Percentiles rank a stretch among this genome's conserved stretches.
phyloP scores from a whole-genome alignment of 2,888 invertebrate genomes.

The Allygus modestus region DNA sequence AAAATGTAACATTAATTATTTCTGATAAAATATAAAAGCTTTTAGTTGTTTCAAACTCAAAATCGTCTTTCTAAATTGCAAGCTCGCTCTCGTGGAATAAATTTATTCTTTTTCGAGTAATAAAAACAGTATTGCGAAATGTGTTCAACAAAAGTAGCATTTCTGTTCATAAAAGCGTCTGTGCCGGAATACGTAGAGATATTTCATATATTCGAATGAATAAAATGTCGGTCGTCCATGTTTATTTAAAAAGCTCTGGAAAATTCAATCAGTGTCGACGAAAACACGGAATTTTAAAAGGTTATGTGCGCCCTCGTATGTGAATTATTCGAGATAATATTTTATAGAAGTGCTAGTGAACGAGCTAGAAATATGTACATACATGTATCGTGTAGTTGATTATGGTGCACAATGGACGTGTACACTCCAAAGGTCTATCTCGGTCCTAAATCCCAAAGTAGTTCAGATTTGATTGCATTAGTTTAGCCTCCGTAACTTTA shows the following conservation, averaged over 20 bases:
- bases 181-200: background rate
- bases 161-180: conserved; percentile 40
- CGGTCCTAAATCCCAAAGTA: no score
- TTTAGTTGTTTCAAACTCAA: conserved; percentile 2
- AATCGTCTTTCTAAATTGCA: conserved; percentile 7
- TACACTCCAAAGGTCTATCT: no score
- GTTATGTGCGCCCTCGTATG: conserved; percentile 26
- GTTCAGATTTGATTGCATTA: no score
- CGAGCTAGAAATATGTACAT: conserved; percentile 8
- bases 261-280: conserved; percentile 53
- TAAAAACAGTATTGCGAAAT: conserved; percentile 45
- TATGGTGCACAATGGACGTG: no score
- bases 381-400: no score
- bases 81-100: background rate
- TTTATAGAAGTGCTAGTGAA: background rate
- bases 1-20: conserved; percentile 16
- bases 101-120: conserved; percentile 43
- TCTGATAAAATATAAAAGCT: conserved; percentile 32
- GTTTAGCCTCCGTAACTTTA: no score
- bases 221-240: conserved; percentile 52
- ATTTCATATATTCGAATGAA: conserved; percentile 57
- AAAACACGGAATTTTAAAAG: conserved; percentile 56
- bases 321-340: conserved; percentile 39
- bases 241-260: conserved; percentile 58
- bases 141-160: conserved; percentile 34